These are phyloP conservation scores for Apteryx owenii DNA, from an alignment of 2,113 vertebrate genomes.

Conservation along the genomic window DNA sequence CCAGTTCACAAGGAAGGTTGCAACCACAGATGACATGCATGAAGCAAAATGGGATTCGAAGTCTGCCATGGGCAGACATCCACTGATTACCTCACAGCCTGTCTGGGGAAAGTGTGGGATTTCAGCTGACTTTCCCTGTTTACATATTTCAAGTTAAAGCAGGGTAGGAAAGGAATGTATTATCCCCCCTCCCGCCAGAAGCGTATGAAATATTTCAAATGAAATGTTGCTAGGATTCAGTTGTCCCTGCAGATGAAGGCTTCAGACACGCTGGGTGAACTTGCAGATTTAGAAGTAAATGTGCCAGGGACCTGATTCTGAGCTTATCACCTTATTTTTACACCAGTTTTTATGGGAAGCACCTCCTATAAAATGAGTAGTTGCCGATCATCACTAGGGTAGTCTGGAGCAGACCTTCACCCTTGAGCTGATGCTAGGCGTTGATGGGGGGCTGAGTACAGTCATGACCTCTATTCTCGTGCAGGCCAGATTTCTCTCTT, in stretches of 20 bases:
- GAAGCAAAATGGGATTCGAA: background rate
- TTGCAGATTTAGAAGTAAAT: background rate
- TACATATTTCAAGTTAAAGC: background rate
- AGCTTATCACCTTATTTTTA: background rate
- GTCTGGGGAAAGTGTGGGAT: background rate
- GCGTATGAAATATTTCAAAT: background rate
- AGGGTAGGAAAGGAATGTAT: background rate
- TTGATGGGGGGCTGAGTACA: accelerated
- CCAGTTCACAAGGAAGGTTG: background rate
- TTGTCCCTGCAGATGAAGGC: background rate
- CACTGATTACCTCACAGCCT: background rate
- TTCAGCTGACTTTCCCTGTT: background rate
- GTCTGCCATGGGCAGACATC: background rate
- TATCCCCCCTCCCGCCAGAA: background rate
- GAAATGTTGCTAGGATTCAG: background rate
- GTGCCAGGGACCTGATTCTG: background rate
- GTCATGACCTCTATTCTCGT: background rate
- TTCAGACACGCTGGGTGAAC: background rate
- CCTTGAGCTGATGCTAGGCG: background rate
- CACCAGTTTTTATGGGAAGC: background rate
- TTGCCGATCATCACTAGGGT: accelerated
- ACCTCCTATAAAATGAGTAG: background rate
- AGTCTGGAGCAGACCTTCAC: background rate
- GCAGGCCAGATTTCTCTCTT: background rate
- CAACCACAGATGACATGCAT: background rate